Evolutionary conservation across 1,140 invertebrate species (phyloP).

Genomic region (Drosophila willistoni): DNA sequence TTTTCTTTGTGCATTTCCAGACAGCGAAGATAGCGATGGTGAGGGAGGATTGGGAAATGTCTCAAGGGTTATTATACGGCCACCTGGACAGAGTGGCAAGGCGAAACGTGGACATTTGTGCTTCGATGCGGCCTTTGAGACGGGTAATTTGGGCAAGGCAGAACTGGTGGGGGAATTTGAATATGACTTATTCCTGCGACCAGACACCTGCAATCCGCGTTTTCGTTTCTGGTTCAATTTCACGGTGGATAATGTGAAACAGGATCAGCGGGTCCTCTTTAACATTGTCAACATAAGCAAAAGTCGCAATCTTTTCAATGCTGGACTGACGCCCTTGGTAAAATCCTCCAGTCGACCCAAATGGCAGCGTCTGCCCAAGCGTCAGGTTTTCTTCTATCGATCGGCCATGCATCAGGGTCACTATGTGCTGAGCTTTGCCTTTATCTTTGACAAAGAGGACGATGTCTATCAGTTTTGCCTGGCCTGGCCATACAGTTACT

Average conservation of each 20-base stretch:
- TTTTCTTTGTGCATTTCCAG: conserved; percentile 84
- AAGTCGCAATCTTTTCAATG: conserved; percentile 93
- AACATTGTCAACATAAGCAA: conserved; percentile 99
- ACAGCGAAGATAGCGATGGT: conserved; percentile 97
- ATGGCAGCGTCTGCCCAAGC: conserved; percentile 93
- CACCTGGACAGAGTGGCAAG: conserved; percentile 96
- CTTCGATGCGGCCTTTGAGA: conserved; percentile 99
- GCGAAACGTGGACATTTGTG: conserved; percentile 93
- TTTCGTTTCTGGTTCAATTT: conserved; percentile 99
- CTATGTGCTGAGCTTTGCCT: conserved; percentile 96
- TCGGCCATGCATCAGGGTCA: conserved; percentile 95
- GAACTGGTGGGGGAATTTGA: conserved; percentile 97
- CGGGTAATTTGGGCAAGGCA: conserved; percentile 97
- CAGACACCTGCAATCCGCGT: conserved; percentile 97
- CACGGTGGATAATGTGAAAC: conserved; percentile 97
- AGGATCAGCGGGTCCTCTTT: conserved; percentile 97
- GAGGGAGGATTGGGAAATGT: conserved; percentile 98
- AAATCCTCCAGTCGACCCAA: conserved; percentile 95
- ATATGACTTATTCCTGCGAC: conserved; percentile 97
- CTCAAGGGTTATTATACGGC: conserved; percentile 94
- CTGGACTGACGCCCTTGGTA: conserved; percentile 96
- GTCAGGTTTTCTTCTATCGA: conserved; percentile 96
- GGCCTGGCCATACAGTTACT: conserved; percentile 97
- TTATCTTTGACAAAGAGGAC: conserved; percentile 97
- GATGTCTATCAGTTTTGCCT: conserved; percentile 97